Percentiles rank a stretch among this genome's conserved stretches.
phyloP scores from a whole-genome alignment of 2,113 vertebrate genomes.

The Burhinus bistriatus region DNA sequence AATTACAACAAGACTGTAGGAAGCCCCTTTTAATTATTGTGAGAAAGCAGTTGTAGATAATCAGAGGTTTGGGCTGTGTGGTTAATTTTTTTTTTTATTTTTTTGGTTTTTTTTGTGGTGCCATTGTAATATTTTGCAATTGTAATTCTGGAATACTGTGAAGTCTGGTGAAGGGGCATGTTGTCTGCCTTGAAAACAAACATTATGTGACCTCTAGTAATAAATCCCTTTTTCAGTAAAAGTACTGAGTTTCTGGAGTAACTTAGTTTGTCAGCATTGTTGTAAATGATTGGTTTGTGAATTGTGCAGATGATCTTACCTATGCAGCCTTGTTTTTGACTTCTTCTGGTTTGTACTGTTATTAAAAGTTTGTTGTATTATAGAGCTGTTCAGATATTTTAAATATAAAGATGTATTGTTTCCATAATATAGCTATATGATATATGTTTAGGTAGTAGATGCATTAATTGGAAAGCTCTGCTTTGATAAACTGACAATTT shows the following conservation, averaged over 20 bases:
- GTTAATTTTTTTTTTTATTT: background rate
- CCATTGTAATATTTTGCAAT: conserved; percentile 19
- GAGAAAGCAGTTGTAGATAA: background rate
- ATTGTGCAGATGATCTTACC: conserved; percentile 86
- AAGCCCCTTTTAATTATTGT: background rate
- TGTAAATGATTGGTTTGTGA: conserved; percentile 83
- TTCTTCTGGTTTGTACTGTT: conserved; percentile 84
- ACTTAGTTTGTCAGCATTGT: conserved; percentile 69
- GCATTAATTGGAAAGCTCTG: conserved; percentile 85
- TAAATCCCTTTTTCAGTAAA: conserved; percentile 67
- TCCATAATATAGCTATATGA: conserved; percentile 82
- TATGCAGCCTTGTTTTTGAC: conserved; percentile 93
- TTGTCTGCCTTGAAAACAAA: conserved; percentile 65
- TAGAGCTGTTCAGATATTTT: conserved; percentile 91
- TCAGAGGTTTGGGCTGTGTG: background rate
- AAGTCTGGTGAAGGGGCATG: conserved; percentile 49
- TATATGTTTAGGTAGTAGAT: conserved; percentile 88
- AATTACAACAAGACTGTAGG: background rate
- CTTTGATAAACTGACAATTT: conserved; percentile 88
- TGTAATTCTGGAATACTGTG: conserved; percentile 48
- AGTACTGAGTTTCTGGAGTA: conserved; percentile 76
- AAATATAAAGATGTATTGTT: conserved; percentile 88
- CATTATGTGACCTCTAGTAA: conserved; percentile 72
- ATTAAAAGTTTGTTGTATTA: conserved; percentile 92
- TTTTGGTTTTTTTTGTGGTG: background rate